These are phyloP conservation scores for Antheraea assamensis DNA, from an alignment of 2,888 invertebrate species.

Conservation along the genomic window DNA sequence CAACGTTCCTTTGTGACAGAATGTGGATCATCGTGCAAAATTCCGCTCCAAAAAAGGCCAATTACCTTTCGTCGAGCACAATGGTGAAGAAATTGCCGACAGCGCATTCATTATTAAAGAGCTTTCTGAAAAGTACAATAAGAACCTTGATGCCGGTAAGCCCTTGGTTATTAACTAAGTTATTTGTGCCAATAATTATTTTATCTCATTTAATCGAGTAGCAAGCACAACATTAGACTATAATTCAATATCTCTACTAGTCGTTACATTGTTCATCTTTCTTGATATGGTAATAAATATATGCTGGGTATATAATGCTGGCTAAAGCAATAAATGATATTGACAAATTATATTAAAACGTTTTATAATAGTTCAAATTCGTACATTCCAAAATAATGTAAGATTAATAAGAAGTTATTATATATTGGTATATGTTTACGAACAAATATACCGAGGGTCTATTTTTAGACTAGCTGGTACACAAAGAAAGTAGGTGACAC, in stretches of 20 bases:
- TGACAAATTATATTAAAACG: too few species aligned
- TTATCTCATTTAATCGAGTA: neutral
- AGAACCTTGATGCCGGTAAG: constrained; percentile 89
- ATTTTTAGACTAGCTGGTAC: constrained; percentile 15
- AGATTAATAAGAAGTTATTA: neutral
- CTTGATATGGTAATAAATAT: neutral
- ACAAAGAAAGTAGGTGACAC: constrained; percentile 26
- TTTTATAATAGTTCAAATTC: too few species aligned
- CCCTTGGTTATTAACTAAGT: constrained; percentile 8
- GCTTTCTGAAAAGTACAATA: constrained; percentile 90
- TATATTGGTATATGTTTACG: neutral
- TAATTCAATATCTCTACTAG: neutral
- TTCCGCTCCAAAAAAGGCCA: constrained; percentile 97
- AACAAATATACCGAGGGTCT: neutral
- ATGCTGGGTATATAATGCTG: too few species aligned
- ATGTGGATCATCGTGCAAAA: constrained; percentile 96
- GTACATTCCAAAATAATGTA: neutral
- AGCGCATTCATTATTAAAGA: constrained; percentile 95
- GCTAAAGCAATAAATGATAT: too few species aligned
- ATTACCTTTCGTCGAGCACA: constrained; percentile 96
- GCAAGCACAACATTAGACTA: neutral
- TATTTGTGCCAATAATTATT: too few species aligned
- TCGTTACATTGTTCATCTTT: neutral
- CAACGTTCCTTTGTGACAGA: constrained; percentile 81
- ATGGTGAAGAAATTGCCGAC: constrained; percentile 97